Evolutionary conservation across 2,888 invertebrate species (phyloP).

Genomic region (Leptinotarsa juncta): DNA sequence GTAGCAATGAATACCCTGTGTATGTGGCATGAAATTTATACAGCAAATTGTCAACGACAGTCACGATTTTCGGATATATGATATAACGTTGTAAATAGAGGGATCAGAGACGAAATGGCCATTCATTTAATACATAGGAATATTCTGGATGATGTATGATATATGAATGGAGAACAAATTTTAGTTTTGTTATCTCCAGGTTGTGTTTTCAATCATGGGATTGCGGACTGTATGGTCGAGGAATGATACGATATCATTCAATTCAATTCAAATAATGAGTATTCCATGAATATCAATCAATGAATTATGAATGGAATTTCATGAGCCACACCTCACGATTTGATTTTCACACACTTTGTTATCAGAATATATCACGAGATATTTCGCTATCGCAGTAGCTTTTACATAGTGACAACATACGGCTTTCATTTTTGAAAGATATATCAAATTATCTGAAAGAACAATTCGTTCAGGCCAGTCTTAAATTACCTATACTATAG

Average conservation of each 20-base stretch:
- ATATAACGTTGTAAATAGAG: constrained; percentile 3
- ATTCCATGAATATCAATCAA: too few species aligned
- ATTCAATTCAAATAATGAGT: too few species aligned
- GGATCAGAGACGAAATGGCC: not conserved
- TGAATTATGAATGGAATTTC: too few species aligned
- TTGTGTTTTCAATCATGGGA: not conserved
- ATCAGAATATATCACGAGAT: too few species aligned
- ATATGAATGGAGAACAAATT: not conserved
- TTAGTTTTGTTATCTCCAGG: not conserved
- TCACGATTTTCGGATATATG: constrained; percentile 9
- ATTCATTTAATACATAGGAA: constrained; percentile 3
- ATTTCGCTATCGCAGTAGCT: too few species aligned
- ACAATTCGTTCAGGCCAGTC: too few species aligned
- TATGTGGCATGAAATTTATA: constrained; percentile 7
- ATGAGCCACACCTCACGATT: too few species aligned
- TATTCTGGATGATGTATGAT: not conserved
- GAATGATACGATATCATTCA: not conserved
- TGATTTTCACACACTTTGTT: too few species aligned
- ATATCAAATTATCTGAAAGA: too few species aligned
- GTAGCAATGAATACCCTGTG: not conserved
- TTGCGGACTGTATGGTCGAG: not conserved
- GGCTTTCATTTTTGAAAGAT: too few species aligned
- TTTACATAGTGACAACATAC: too few species aligned
- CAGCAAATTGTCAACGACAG: constrained; percentile 17
- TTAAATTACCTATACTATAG: too few species aligned